These are phyloP conservation scores for Sebastes nivosus DNA, from an alignment of 2,797 vertebrate species.

Conservation along the genomic window DNA sequence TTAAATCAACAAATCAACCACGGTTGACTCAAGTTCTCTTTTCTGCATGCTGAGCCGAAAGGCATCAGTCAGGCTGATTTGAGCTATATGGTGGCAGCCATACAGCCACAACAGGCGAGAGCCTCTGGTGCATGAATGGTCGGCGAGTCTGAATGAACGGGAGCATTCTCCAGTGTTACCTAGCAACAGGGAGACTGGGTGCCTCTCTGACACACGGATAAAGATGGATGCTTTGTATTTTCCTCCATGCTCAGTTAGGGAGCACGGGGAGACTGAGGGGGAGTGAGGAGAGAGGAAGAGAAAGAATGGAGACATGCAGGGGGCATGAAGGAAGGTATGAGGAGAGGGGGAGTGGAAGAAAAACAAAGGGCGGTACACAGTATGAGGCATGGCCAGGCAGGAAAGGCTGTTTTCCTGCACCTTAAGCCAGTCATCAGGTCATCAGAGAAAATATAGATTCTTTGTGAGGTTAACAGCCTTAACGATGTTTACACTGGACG, in stretches of 20 bases:
- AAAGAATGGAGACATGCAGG: slow-evolving; percentile 38
- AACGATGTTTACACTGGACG: slow-evolving; percentile 14
- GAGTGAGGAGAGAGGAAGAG: slow-evolving; percentile 44
- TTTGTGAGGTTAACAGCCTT: slow-evolving; percentile 31
- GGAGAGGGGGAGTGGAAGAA: background rate
- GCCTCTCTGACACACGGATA: slow-evolving; percentile 78
- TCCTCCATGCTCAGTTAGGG: slow-evolving; percentile 69
- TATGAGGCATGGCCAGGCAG: background rate
- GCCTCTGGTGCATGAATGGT: slow-evolving; percentile 80
- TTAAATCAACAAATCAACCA: slow-evolving; percentile 17
- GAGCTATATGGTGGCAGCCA: slow-evolving; percentile 61
- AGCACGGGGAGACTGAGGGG: slow-evolving; percentile 61
- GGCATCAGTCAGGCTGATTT: slow-evolving; percentile 44
- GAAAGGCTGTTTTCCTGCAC: background rate
- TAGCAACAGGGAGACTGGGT: slow-evolving; percentile 86
- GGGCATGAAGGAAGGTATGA: slow-evolving; percentile 23
- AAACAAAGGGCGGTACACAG: slow-evolving; percentile 7
- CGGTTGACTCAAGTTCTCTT: slow-evolving; percentile 9
- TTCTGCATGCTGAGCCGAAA: slow-evolving; percentile 39
- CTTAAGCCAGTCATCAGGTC: background rate
- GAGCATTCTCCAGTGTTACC: slow-evolving; percentile 84
- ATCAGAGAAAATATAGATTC: slow-evolving; percentile 18
- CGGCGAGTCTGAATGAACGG: slow-evolving; percentile 79
- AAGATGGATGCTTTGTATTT: slow-evolving; percentile 82
- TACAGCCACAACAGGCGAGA: slow-evolving; percentile 66